These are phyloP conservation scores for Leptopilina drosophilae DNA, from an alignment of 2,888 invertebrate species.

Conservation along the genomic window DNA sequence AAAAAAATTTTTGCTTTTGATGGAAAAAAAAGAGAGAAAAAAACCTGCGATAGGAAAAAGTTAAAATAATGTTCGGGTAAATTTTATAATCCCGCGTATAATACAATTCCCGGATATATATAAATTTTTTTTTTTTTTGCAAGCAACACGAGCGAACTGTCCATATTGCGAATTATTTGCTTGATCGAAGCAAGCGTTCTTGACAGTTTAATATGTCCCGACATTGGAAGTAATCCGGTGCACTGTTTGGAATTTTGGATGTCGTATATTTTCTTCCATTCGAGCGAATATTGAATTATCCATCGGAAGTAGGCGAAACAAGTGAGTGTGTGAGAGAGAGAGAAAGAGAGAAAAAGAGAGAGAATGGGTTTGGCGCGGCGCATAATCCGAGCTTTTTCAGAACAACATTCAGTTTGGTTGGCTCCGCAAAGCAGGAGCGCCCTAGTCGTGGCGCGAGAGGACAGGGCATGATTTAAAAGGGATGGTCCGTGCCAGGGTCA, in stretches of 20 bases:
- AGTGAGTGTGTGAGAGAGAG: conserved; percentile 12
- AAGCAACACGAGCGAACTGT: conserved; percentile 14
- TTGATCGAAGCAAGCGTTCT: conserved; percentile 33
- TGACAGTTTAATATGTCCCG: conserved; percentile 31
- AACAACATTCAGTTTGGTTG: conserved; percentile 54
- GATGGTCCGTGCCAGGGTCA: conserved; percentile 60
- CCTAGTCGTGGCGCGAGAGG: conserved; percentile 44
- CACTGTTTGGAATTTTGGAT: conserved; percentile 34
- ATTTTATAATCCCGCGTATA: not conserved
- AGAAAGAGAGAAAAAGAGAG: not conserved
- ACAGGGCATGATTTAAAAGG: conserved; percentile 62
- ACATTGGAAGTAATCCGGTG: conserved; percentile 20
- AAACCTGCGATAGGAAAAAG: no score
- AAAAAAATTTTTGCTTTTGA: no score
- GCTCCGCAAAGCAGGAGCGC: conserved; percentile 7
- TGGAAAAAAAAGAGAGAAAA: no score
- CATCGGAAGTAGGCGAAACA: conserved; percentile 39
- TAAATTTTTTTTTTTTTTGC: not conserved
- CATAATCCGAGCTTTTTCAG: conserved; percentile 49
- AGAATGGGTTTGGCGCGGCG: conserved; percentile 4
- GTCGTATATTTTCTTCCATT: conserved; percentile 36
- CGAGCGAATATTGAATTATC: conserved; percentile 40
- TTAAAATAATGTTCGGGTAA: not conserved
- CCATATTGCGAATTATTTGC: conserved; percentile 24
- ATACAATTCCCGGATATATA: not conserved